Percentiles rank a stretch among this genome's conserved stretches.
phyloP scores from a whole-genome alignment of 2,113 vertebrate species.

The Amblyornis subalaris region DNA sequence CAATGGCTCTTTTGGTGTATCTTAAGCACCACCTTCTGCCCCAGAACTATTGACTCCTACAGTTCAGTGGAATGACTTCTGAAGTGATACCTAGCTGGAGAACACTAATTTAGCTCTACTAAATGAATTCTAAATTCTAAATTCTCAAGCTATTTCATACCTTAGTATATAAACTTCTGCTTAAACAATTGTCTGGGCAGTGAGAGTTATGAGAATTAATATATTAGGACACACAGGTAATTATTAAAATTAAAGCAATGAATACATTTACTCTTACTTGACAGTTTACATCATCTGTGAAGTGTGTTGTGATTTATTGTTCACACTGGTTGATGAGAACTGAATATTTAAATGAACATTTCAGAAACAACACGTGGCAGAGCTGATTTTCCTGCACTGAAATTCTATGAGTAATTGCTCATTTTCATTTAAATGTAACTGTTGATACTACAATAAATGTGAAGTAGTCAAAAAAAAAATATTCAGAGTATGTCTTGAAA shows the following conservation, averaged over 20 bases:
- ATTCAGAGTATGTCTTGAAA: background rate
- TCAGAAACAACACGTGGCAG: background rate
- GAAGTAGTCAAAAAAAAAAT: slow-evolving; percentile 8
- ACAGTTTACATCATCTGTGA: background rate
- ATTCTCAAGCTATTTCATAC: background rate
- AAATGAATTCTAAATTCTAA: background rate
- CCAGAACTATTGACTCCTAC: background rate
- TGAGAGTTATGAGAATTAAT: background rate
- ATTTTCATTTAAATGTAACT: slow-evolving; percentile 19
- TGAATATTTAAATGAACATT: slow-evolving; percentile 1
- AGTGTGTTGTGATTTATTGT: slow-evolving; percentile 18
- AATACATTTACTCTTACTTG: background rate
- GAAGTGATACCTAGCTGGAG: background rate
- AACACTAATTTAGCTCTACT: background rate
- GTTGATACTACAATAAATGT: slow-evolving; percentile 41
- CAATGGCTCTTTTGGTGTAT: background rate
- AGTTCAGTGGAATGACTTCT: background rate
- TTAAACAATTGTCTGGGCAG: background rate
- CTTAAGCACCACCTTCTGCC: background rate
- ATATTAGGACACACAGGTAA: background rate
- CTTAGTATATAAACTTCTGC: background rate
- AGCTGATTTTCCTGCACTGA: slow-evolving; percentile 12
- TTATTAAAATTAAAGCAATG: slow-evolving; percentile 1
- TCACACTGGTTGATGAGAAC: background rate
- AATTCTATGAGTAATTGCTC: slow-evolving; percentile 25